Percentiles rank a stretch among this genome's conserved stretches.
phyloP scores from a whole-genome alignment of 2,113 vertebrate genomes.

The human (Homo sapiens) region GRCh38 chr22:26343501-26344000 shows the following conservation, averaged over 20 bases:
- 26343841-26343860: background rate
- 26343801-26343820: background rate
- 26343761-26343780: background rate
- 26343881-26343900: background rate
- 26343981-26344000: accelerated
- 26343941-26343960: background rate
- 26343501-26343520: background rate
- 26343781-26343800: background rate
- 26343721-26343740: background rate
- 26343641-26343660: background rate
- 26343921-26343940: background rate
- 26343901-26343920: background rate
- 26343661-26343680: background rate
- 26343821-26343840: background rate
- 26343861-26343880: background rate
- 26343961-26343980: background rate
- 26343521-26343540: background rate
- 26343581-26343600: background rate
- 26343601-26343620: background rate
- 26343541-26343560: background rate
- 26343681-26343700: accelerated
- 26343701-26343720: background rate
- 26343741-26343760: background rate
- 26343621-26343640: background rate
- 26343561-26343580: background rate